phyloP scores from a whole-genome alignment of 1,140 invertebrate species.

The Helicoverpa zea region DNA sequence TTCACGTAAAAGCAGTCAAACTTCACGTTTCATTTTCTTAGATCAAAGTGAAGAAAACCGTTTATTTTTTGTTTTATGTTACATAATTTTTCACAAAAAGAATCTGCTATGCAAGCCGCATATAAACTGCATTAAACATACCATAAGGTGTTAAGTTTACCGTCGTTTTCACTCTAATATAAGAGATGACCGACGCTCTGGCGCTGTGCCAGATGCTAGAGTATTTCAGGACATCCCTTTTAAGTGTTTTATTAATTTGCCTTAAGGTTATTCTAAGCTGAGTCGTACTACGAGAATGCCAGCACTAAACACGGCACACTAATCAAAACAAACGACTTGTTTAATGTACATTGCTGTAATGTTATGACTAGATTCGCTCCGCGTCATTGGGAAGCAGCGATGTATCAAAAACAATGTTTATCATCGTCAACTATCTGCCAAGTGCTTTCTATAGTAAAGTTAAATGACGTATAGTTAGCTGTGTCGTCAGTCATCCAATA shows the following conservation, averaged over 20 bases:
- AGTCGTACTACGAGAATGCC: conserved; percentile 47
- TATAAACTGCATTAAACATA: conserved; percentile 31
- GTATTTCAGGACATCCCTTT: conserved; percentile 82
- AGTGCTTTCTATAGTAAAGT: conserved; percentile 13
- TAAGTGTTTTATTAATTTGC: conserved; percentile 84
- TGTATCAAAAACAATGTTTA: conserved; percentile 22
- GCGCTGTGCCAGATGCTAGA: conserved; percentile 69
- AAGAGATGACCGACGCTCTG: conserved; percentile 75
- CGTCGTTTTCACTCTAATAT: conserved; percentile 67
- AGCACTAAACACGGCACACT: conserved; percentile 29
- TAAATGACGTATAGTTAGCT: conserved; percentile 30
- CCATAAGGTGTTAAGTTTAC: conserved; percentile 49
- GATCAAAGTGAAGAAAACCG: not conserved
- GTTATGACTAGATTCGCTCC: no score
- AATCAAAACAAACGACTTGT: conserved; percentile 28
- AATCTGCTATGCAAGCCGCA: conserved; percentile 2
- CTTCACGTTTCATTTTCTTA: not conserved
- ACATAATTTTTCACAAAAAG: conserved; percentile 22
- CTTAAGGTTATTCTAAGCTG: conserved; percentile 71
- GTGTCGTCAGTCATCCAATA: conserved; percentile 44
- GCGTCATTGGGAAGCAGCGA: conserved; percentile 6
- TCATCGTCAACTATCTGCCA: not conserved
- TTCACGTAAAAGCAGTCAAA: not conserved
- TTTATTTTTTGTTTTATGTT: not conserved
- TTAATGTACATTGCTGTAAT: conserved; percentile 1